Evolutionary conservation across 1,140 invertebrate species (phyloP), one percentile per base, ranked within the genome.

Genomic region (Pseudomyrmex flavicornis): DNA sequence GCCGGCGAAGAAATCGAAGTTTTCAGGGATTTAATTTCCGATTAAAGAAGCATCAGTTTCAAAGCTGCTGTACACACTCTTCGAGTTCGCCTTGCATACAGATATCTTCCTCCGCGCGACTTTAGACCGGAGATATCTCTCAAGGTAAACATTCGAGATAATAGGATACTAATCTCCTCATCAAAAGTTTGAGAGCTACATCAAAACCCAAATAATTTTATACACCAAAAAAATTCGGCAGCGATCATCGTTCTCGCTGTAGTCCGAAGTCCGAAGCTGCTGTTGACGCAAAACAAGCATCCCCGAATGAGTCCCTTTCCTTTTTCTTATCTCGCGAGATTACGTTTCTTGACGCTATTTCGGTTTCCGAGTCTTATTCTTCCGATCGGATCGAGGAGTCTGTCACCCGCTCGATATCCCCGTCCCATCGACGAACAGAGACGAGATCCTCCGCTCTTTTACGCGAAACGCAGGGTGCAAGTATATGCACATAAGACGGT

Each of bases 21-120:
- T 20, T 20, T 17, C 17, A 12, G 3, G 66, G 66, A 80, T 80
- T 80, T 80, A 72, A 80, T 80, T 70, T 80, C 46, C 66, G 66
- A 72, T 80, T 80, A 61, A 72, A 50, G 72, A 80, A 80, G 66
- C 54, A 80, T 72, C 66, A 80, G 35, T 22, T n/a, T 80, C 76
- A 10, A 72, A 80, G 44, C 35, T 80, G 66, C 22, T 80, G 35
- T 35, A 35, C 35, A 35, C 54, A 17, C 9, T 46, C 54, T 8
- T 70, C 44, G n/a, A 72, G 17, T 70, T 12, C 22, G 8, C 52
- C 15, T 15, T 48, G 12, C 26, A 5, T 35, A 7, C 26, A 0
- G 12, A 58, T 59, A 48, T 7, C 10, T 17, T 58, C 13, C 61
- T 35, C 5, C 10, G 44, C 17, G 13, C 65, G 48, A 7, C 20